Evolutionary conservation across 2,888 invertebrate species (phyloP), one percentile per base, ranked within the genome.

Genomic region (Epistrophella euchroma): DNA sequence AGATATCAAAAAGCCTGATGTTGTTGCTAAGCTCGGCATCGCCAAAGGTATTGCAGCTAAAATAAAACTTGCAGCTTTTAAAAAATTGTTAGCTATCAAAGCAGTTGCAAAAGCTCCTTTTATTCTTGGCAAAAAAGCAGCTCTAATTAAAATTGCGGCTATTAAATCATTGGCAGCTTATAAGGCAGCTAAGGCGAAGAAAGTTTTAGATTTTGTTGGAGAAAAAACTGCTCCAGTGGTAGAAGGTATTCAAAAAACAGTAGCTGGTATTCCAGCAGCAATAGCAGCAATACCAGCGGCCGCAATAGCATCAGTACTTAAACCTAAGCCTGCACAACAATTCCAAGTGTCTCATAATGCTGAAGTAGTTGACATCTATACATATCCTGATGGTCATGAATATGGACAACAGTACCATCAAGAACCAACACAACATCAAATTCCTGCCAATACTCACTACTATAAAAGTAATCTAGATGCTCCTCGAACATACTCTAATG

Each of bases 51-150:
- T 60, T 45, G 80, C 76, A 28, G 72, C 72, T 1, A 85, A 85
- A 66, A 35, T 80, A 2, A 85, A 85, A n/a, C 35, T 85, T 1
- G 68, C 60, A 4, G 85, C 85, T n/a, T 25, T 76, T 1, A 85
- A 85, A 35, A 85, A 85, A 66, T 55, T 19, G 62, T 17, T 40
- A 40, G 66, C 47, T 22, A 10, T 56, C 0, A 72, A 85, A 25
- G 11, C 70, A 13, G n/a, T 72, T 28, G 72, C 32, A 13, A 80
- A 68, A 19, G 72, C 72, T 13, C 85, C 85, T 0, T 72, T 85
- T 47, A 13, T 80, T 10, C 43, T 85, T 3, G 80, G 68, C 0
- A 76, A 80, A n/a, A 85, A 85, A 15, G 72, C 50, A 15, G 85
- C 43, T 15, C 10, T 73, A 15, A 9, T 68, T 0, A 85, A 85